Conservation (phyloP, 2,888 invertebrate species). For the Watsonalla cultraria region DNA sequence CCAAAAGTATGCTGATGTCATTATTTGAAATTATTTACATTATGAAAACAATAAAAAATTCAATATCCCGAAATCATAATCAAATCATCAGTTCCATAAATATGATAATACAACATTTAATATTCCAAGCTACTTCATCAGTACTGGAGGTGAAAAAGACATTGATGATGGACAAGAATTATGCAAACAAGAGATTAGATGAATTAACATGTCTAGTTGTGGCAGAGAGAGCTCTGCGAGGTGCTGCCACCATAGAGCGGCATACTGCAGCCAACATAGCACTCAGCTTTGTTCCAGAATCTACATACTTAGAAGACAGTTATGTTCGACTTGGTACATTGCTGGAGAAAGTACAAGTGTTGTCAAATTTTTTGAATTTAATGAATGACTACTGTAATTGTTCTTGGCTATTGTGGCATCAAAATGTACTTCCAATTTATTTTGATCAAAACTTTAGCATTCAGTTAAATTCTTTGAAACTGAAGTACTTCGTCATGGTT, state of each 20-base stretch:
- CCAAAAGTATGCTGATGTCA: slow-evolving; percentile 84
- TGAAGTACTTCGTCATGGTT: slow-evolving; percentile 70
- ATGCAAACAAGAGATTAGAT: slow-evolving; percentile 82
- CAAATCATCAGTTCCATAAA: slow-evolving; percentile 85
- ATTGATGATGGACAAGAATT: slow-evolving; percentile 80
- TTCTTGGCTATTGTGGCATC: slow-evolving; percentile 90
- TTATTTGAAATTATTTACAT: slow-evolving; percentile 90
- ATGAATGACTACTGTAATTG: slow-evolving; percentile 83
- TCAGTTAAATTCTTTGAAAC: slow-evolving; percentile 81
- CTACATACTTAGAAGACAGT: slow-evolving; percentile 81
- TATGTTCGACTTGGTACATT: slow-evolving; percentile 79
- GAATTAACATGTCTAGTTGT: slow-evolving; percentile 86
- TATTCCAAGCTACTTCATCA: slow-evolving; percentile 84
- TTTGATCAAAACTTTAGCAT: slow-evolving; percentile 84
- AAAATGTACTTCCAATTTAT: slow-evolving; percentile 86
- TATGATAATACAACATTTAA: slow-evolving; percentile 88
- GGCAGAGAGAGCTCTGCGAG: slow-evolving; percentile 83
- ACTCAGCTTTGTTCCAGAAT: slow-evolving; percentile 82
- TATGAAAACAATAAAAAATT: slow-evolving; percentile 86
- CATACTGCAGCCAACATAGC: slow-evolving; percentile 83
- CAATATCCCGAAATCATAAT: slow-evolving; percentile 83
- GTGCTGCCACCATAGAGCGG: slow-evolving; percentile 81
- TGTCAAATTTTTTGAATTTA: slow-evolving; percentile 79
- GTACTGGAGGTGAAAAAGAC: slow-evolving; percentile 84
- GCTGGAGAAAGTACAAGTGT: slow-evolving; percentile 81